Percentiles rank a stretch among this genome's conserved stretches.
Conservation (phyloP, 1,140 invertebrate species). For the Holotrichia oblita region DNA sequence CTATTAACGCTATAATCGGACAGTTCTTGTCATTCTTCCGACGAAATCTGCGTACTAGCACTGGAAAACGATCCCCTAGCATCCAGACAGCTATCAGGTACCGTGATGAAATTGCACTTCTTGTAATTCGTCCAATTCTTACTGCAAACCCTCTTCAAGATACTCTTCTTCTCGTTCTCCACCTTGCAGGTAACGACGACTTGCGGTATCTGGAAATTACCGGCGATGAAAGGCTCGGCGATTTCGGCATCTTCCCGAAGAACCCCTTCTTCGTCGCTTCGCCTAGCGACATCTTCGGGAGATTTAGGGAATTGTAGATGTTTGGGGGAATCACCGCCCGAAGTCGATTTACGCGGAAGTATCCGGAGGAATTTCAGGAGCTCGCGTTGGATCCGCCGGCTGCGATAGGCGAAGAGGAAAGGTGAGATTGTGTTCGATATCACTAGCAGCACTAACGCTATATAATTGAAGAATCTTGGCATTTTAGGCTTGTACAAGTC, state of each 20-base stretch:
- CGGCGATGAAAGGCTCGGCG: background rate
- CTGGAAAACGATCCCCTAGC: conserved; percentile 58
- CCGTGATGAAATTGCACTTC: conserved; percentile 59
- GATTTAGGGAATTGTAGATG: background rate
- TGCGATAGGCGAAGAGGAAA: conserved; percentile 81
- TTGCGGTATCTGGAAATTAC: conserved; percentile 47
- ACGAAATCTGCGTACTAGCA: conserved; percentile 58
- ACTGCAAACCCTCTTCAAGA: conserved; percentile 57
- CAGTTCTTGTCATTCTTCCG: conserved; percentile 53
- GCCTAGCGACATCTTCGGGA: background rate
- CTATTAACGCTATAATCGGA: conserved; percentile 10
- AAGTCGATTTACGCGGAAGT: conserved; percentile 54
- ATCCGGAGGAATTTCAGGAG: conserved; percentile 70
- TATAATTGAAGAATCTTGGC: conserved; percentile 61
- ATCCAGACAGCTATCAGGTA: conserved; percentile 57
- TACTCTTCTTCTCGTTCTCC: conserved; percentile 55
- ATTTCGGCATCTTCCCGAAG: background rate
- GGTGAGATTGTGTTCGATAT: conserved; percentile 77
- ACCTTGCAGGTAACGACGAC: conserved; percentile 56
- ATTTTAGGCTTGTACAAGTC: conserved; percentile 59
- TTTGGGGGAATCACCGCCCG: background rate
- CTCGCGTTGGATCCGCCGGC: conserved; percentile 78
- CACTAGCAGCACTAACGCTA: conserved; percentile 73
- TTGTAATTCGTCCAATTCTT: conserved; percentile 56
- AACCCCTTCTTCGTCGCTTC: background rate